Evolutionary conservation across 2,888 invertebrate genomes (phyloP).

Genomic region (Microplitis manilae): DNA sequence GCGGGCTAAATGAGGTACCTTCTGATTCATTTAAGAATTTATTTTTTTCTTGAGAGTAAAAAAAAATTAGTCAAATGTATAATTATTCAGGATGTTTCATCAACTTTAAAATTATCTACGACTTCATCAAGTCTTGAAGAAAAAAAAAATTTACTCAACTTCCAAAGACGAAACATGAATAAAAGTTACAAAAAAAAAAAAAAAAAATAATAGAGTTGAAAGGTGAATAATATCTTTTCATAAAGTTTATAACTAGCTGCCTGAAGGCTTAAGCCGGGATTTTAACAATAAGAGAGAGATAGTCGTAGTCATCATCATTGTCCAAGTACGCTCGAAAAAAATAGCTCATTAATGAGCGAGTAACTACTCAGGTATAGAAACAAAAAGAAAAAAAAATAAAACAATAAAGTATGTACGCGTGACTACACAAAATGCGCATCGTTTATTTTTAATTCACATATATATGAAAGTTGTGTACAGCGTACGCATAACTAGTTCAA

Average conservation of each 20-base stretch:
- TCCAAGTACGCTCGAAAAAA: slow-evolving; percentile 46
- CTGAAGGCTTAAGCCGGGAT: slow-evolving; percentile 27
- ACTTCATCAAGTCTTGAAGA: too few species aligned
- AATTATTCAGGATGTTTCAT: too few species aligned
- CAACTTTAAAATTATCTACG: too few species aligned
- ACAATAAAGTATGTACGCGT: slow-evolving; percentile 57
- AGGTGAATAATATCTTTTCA: slow-evolving; percentile 39
- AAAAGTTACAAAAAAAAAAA: background rate
- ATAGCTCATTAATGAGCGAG: slow-evolving; percentile 52
- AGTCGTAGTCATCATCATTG: background rate
- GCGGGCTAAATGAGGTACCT: too few species aligned
- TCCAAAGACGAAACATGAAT: background rate
- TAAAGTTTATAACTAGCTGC: slow-evolving; percentile 56
- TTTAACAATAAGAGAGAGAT: background rate
- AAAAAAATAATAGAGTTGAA: slow-evolving; percentile 32
- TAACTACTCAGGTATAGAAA: slow-evolving; percentile 16
- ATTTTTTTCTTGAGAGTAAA: slow-evolving; percentile 13
- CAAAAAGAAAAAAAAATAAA: background rate
- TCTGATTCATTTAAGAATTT: too few species aligned
- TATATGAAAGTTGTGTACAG: background rate
- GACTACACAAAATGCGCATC: slow-evolving; percentile 53
- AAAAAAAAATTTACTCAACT: background rate
- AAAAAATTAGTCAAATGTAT: background rate
- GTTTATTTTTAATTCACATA: background rate
- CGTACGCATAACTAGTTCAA: slow-evolving; percentile 41